A percentile compares a stretch with the other conserved stretches of the same genome.
Conservation (phyloP, 2,797 vertebrate genomes). For the Spea hammondii region DNA sequence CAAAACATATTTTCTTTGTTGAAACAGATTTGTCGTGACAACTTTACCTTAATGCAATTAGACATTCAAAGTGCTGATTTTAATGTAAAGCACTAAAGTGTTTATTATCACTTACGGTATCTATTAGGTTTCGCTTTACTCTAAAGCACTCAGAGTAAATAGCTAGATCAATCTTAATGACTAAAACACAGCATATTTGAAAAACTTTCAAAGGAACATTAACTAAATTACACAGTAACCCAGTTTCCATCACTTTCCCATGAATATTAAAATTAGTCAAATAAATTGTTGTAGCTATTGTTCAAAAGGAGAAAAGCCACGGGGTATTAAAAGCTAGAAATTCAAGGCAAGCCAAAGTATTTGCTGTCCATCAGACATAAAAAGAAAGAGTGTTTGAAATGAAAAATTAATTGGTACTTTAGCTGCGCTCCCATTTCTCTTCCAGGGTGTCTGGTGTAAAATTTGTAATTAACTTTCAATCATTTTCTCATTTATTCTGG, state of each 20-base stretch:
- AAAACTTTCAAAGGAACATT: not conserved
- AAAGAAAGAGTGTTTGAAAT: slow-evolving; percentile 47
- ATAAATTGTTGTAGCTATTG: slow-evolving; percentile 24
- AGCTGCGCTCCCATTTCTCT: slow-evolving; percentile 46
- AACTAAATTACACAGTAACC: slow-evolving; percentile 13
- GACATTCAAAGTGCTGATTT: too few relatives aligned
- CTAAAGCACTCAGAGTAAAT: not conserved
- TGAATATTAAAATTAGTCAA: slow-evolving; percentile 35
- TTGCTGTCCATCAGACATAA: slow-evolving; percentile 37
- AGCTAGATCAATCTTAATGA: not conserved
- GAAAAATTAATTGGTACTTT: slow-evolving; percentile 52
- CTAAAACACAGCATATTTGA: not conserved
- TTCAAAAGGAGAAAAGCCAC: slow-evolving; percentile 18
- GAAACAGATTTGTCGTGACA: too few relatives aligned
- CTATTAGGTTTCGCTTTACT: not conserved
- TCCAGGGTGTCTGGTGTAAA: slow-evolving; percentile 49
- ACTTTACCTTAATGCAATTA: too few relatives aligned
- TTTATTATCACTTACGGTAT: too few relatives aligned
- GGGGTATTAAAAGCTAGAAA: slow-evolving; percentile 9
- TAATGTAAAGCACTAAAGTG: too few relatives aligned
- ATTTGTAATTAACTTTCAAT: slow-evolving; percentile 55
- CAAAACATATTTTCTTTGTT: too few relatives aligned
- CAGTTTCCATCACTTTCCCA: slow-evolving; percentile 12
- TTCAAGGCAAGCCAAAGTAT: slow-evolving; percentile 34
- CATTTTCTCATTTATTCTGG: slow-evolving; percentile 54